Conservation (phyloP, 2,888 invertebrate genomes). For the Conchocele bisecta region DNA sequence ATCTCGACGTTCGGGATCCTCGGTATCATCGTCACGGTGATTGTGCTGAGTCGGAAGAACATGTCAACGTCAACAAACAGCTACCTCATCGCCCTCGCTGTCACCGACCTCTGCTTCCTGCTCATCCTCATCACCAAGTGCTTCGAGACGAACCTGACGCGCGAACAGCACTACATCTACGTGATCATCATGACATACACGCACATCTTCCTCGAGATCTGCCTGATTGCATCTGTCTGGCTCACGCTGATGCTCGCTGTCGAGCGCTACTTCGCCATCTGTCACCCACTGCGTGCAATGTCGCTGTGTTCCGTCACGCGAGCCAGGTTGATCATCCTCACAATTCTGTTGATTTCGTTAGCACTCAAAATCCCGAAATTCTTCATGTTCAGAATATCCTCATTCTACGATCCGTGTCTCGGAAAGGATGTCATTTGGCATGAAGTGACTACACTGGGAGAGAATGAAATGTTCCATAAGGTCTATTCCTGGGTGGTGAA, state of each 20-base stretch:
- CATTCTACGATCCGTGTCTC: slow-evolving; percentile 29
- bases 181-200: slow-evolving; percentile 65
- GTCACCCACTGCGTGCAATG: slow-evolving; percentile 76
- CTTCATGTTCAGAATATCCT: slow-evolving; percentile 64
- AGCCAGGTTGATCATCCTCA: slow-evolving; percentile 72
- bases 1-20: slow-evolving; percentile 75
- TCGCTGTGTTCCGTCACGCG: slow-evolving; percentile 73
- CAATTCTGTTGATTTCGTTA: slow-evolving; percentile 67
- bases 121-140: slow-evolving; percentile 64
- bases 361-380: slow-evolving; percentile 72
- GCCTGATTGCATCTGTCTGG: slow-evolving; percentile 77
- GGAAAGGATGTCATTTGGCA: slow-evolving; percentile 39
- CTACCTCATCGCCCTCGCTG: slow-evolving; percentile 77
- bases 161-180: slow-evolving; percentile 48
- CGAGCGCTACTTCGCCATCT: slow-evolving; percentile 81
- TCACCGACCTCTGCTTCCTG: slow-evolving; percentile 78
- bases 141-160: slow-evolving; percentile 41
- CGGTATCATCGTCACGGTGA: slow-evolving; percentile 78
- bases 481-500: slow-evolving; percentile 70
- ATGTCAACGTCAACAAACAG: slow-evolving; percentile 82
- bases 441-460: slow-evolving; percentile 57
- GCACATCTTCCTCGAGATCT: slow-evolving; percentile 64
- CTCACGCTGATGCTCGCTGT: slow-evolving; percentile 80
- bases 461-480: slow-evolving; percentile 56
- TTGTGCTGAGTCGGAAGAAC: slow-evolving; percentile 79